Evolutionary conservation across 2,113 vertebrate genomes (phyloP).

Genomic region (Lepidothrix coronata): DNA sequence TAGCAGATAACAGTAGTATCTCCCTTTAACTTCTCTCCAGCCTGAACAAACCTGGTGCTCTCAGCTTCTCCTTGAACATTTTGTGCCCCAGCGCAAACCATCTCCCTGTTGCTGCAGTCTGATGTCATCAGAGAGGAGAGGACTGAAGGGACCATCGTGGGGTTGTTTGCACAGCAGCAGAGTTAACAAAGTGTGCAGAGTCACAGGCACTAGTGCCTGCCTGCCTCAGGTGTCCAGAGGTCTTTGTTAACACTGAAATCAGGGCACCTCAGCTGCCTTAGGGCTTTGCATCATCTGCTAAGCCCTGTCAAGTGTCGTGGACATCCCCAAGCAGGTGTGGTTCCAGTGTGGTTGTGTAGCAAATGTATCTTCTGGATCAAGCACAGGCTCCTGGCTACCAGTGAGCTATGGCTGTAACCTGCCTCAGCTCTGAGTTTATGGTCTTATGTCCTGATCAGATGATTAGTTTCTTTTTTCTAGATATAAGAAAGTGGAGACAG

Average conservation of each 20-base stretch:
- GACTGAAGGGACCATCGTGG: neutral
- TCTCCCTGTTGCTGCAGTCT: neutral
- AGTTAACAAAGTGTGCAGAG: neutral
- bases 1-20: neutral
- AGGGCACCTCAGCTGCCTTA: neutral
- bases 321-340: neutral
- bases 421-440: neutral
- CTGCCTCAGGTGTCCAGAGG: neutral
- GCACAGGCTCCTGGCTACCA: neutral
- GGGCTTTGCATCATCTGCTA: neutral
- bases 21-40: neutral
- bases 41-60: neutral
- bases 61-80: neutral
- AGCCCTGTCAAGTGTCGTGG: neutral
- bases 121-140: neutral
- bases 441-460: neutral
- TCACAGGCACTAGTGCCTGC: neutral
- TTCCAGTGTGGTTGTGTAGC: neutral
- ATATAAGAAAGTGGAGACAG: neutral
- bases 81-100: neutral
- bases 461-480: neutral
- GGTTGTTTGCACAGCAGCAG: neutral
- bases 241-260: neutral
- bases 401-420: neutral
- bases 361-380: neutral